Evolutionary conservation across 1,140 invertebrate genomes (phyloP).

Genomic region (Eriocheir sinensis): DNA sequence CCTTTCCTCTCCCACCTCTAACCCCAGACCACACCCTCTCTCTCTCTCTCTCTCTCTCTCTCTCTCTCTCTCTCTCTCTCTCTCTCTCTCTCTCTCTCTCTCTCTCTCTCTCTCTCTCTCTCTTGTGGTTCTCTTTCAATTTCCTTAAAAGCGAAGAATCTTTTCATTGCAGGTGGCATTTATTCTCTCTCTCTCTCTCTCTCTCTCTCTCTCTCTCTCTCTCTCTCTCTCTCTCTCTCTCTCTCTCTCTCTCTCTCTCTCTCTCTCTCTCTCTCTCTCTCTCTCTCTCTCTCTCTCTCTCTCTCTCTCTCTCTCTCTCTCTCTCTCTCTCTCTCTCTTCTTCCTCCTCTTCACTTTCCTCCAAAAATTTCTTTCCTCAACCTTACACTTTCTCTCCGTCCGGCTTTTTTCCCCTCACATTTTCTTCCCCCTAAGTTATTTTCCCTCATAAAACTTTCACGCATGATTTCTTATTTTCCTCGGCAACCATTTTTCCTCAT

Average conservation of each 20-base stretch:
- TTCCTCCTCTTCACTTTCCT: background rate
- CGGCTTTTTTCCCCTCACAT: background rate
- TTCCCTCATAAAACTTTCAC: too few species aligned
- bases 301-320: too few species aligned
- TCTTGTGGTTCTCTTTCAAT: background rate
- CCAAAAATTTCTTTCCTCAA: background rate
- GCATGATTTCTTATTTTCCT: too few species aligned
- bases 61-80: conserved; percentile 1
- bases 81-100: conserved; percentile 9
- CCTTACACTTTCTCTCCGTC: background rate
- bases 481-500: too few species aligned
- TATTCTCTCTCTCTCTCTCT: conserved; percentile 29
- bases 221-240: background rate
- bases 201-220: conserved; percentile 27
- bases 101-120: background rate
- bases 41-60: background rate
- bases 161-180: background rate
- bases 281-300: too few species aligned
- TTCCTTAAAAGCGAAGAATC: too few species aligned
- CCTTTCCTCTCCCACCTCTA: background rate
- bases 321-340: too few species aligned
- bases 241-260: background rate
- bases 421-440: too few species aligned
- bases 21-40: background rate
- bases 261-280: too few species aligned